phyloP scores from a whole-genome alignment of 2,113 vertebrate species.

The Climacteris rufus region DNA sequence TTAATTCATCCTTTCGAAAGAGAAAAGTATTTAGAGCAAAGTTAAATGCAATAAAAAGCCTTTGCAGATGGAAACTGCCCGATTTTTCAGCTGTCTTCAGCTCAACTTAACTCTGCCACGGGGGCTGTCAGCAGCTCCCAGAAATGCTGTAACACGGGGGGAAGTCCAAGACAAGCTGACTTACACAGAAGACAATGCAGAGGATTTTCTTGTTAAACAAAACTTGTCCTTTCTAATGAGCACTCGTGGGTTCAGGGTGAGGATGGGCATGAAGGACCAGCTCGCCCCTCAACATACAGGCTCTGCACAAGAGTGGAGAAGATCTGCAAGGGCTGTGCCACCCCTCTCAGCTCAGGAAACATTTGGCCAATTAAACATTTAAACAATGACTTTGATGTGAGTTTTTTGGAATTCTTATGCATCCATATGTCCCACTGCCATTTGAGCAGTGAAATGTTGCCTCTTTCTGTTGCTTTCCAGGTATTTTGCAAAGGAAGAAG shows the following conservation, averaged over 20 bases:
- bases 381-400: background rate
- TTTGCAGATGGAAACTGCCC: background rate
- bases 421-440: background rate
- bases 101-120: background rate
- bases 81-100: background rate
- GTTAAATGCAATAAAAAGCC: background rate
- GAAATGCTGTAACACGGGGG: background rate
- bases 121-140: background rate
- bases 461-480: background rate
- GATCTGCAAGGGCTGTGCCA: background rate
- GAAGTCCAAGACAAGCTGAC: background rate
- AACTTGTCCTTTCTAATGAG: background rate
- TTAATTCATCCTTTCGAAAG: background rate
- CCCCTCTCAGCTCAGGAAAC: background rate
- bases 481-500: background rate
- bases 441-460: background rate
- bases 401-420: background rate
- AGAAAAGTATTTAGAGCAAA: slow-evolving; percentile 36
- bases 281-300: rapidly evolving
- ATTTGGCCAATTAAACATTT: background rate
- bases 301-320: background rate
- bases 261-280: background rate
- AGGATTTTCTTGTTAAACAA: background rate
- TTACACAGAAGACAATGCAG: background rate
- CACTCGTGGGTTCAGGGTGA: rapidly evolving